Evolutionary conservation across 92 coral and sea anemone species (phyloP).

Genomic region (Porites rus): DNA sequence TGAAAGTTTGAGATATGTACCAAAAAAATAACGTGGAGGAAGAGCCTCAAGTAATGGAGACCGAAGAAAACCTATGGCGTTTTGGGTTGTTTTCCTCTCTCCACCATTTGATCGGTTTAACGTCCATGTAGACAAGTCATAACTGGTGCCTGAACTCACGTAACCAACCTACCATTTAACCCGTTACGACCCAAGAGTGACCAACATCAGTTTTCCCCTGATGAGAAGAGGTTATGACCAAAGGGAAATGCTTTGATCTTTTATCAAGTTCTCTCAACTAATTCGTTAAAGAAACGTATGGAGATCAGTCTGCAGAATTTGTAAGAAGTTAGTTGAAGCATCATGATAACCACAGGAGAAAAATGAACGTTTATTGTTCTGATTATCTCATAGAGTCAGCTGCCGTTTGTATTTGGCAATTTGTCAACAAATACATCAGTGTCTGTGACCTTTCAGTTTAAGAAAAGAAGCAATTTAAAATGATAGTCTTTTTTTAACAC

Average conservation of each 20-base stretch:
- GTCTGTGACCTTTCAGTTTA: neutral
- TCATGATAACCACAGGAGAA: too few relatives aligned
- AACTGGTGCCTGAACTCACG: too few relatives aligned
- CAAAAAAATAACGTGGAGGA: neutral
- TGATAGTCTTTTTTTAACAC: neutral
- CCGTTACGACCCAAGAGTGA: too few relatives aligned
- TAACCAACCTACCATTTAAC: too few relatives aligned
- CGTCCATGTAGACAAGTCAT: too few relatives aligned
- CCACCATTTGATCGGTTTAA: too few relatives aligned
- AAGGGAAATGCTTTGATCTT: too few relatives aligned
- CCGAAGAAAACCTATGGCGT: neutral
- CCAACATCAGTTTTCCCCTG: too few relatives aligned
- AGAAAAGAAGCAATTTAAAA: neutral
- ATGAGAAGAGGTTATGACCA: too few relatives aligned
- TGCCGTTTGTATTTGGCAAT: neutral
- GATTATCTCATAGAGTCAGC: neutral
- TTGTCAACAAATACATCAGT: neutral
- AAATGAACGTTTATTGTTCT: neutral
- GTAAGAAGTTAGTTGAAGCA: neutral
- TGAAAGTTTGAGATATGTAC: neutral
- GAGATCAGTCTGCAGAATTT: too few relatives aligned
- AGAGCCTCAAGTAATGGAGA: neutral
- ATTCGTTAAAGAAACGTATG: too few relatives aligned
- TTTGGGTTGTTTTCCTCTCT: neutral
- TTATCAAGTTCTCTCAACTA: too few relatives aligned